phyloP scores from a whole-genome alignment of 2,797 vertebrate species.

The Psittacula echo region DNA sequence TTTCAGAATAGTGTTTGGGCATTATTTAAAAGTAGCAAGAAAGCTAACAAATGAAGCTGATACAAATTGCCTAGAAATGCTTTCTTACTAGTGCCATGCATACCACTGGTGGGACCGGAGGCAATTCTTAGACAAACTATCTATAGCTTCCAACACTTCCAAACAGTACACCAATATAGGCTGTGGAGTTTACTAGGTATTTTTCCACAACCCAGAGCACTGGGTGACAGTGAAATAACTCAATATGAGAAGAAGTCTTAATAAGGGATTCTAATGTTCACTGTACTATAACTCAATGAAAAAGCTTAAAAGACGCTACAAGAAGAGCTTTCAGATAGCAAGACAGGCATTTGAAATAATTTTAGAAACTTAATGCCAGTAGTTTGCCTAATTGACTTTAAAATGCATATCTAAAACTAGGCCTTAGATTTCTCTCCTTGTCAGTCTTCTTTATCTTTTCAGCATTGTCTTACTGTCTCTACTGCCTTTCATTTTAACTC shows the following conservation, averaged over 20 bases:
- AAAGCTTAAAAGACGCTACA: not conserved
- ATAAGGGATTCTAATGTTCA: not conserved
- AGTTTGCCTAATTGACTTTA: constrained; percentile 44
- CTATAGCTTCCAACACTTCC: not conserved
- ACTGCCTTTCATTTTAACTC: not conserved
- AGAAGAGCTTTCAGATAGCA: not conserved
- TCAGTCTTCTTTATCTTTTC: not conserved
- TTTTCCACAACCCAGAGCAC: constrained; percentile 4
- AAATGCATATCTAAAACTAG: constrained; percentile 36
- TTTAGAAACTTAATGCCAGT: constrained; percentile 26
- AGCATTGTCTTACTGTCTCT: not conserved
- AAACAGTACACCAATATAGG: not conserved
- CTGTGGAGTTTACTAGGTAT: not conserved
- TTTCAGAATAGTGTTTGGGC: constrained; percentile 11
- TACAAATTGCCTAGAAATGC: constrained; percentile 13
- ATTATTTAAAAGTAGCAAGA: constrained; percentile 38
- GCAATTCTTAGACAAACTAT: constrained; percentile 20
- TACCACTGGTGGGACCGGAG: constrained; percentile 15
- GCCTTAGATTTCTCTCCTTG: constrained; percentile 2
- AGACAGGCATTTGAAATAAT: constrained; percentile 31
- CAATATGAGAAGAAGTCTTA: not conserved
- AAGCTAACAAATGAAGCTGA: not conserved
- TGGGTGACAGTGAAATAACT: not conserved
- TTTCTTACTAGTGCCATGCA: constrained; percentile 7
- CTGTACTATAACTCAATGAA: not conserved